Evolutionary conservation across 2,797 vertebrate genomes (phyloP).

Genomic region (Danio tinwini): DNA sequence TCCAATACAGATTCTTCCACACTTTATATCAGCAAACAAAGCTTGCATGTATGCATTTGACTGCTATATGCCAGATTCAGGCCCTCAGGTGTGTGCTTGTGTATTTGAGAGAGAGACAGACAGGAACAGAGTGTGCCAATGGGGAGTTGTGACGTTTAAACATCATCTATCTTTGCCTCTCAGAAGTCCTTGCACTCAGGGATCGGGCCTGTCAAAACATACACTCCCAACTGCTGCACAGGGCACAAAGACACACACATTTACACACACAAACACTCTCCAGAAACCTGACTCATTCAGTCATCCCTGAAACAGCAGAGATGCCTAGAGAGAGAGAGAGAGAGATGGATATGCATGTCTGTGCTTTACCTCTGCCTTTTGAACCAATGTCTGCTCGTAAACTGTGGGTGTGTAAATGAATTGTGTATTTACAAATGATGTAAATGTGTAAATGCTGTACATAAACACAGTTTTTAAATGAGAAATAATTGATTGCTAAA

Average conservation of each 20-base stretch:
- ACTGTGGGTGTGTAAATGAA: background rate
- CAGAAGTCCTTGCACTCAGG: conserved; percentile 55
- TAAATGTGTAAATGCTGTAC: background rate
- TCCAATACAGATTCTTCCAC: conserved; percentile 32
- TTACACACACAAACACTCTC: conserved; percentile 38
- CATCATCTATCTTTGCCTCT: conserved; percentile 61
- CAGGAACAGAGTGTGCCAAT: conserved; percentile 18
- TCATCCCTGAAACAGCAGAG: conserved; percentile 56
- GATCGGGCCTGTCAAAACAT: conserved; percentile 62
- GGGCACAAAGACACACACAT: conserved; percentile 44
- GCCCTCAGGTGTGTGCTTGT: conserved; percentile 30
- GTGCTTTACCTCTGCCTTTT: conserved; percentile 55
- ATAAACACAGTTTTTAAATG: background rate
- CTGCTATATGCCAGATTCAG: conserved; percentile 22
- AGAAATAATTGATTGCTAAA: background rate
- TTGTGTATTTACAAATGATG: background rate
- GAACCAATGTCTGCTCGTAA: conserved; percentile 1
- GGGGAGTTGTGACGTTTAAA: conserved; percentile 55
- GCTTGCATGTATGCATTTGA: conserved; percentile 13
- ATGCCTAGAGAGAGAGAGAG: conserved; percentile 37
- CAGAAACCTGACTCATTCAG: conserved; percentile 51
- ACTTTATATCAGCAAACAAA: conserved; percentile 46
- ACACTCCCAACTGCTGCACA: conserved; percentile 49
- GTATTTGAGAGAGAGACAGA: conserved; percentile 25
- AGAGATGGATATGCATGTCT: conserved; percentile 54